Evolutionary conservation across 2,113 vertebrate genomes (phyloP).

Genomic region (Vireo altiloquus): DNA sequence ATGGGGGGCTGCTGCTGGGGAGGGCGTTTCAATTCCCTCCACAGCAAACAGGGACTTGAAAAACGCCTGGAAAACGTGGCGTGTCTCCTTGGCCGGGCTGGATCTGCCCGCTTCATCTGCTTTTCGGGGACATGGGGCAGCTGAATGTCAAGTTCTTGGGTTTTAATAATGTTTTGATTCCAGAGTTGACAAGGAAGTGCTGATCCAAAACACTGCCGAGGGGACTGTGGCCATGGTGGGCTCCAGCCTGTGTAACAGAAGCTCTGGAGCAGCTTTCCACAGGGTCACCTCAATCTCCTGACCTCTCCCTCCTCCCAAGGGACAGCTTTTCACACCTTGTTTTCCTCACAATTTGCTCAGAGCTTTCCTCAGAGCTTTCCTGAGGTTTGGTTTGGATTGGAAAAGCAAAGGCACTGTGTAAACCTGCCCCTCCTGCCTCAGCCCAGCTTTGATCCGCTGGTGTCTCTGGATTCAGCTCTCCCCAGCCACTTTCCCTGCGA

Average conservation of each 20-base stretch:
- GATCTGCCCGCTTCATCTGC: background rate
- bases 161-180: background rate
- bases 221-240: background rate
- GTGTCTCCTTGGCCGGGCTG: accelerated
- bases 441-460: background rate
- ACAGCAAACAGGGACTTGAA: background rate
- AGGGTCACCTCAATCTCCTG: background rate
- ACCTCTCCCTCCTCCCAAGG: background rate
- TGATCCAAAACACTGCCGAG: accelerated
- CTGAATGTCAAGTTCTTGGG: background rate
- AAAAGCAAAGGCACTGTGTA: background rate
- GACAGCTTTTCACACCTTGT: background rate
- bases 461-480: background rate
- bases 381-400: background rate
- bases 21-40: background rate
- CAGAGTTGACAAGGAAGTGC: background rate
- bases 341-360: background rate
- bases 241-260: background rate
- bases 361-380: conserved; percentile 1
- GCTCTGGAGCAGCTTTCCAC: background rate
- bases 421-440: background rate
- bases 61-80: background rate
- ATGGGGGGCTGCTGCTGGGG: background rate
- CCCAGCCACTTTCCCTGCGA: background rate
- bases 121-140: background rate